A percentile compares a stretch with the other conserved stretches of the same genome.
Conservation (phyloP, 2,113 vertebrate genomes). For the Passer montanus region DNA sequence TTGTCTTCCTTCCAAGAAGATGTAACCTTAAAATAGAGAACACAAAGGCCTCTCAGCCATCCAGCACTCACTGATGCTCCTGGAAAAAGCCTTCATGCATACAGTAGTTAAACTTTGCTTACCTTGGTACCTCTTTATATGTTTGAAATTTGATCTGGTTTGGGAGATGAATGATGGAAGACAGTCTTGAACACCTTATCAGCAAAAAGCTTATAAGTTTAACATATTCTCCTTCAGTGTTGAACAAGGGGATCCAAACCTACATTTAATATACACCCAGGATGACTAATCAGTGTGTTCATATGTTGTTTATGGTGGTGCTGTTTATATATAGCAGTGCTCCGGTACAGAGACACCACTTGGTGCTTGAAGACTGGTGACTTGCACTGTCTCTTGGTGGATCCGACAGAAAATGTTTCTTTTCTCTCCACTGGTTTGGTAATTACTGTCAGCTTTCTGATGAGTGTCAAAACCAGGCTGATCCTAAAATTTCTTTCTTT, state of each 20-base stretch:
- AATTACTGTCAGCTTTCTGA: not conserved
- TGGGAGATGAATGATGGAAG: not conserved
- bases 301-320: conserved; percentile 39
- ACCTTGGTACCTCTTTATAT: not conserved
- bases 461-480: not conserved
- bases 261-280: not conserved
- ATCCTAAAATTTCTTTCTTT: not conserved
- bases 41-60: not conserved
- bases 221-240: not conserved
- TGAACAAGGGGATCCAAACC: not conserved
- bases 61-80: not conserved
- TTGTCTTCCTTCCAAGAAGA: not conserved
- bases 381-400: not conserved
- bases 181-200: not conserved
- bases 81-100: not conserved
- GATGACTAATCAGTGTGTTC: conserved; percentile 33
- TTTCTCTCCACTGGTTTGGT: not conserved
- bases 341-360: not conserved
- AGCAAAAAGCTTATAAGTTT: not conserved
- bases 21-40: not conserved
- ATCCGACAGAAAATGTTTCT: not conserved
- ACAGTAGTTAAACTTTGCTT: not conserved
- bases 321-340: conserved; percentile 39
- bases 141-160: not conserved
- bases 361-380: not conserved